Base-by-base conservation (phyloP, 2,888 invertebrate species). In the Tupiocoris notatus region DNA sequence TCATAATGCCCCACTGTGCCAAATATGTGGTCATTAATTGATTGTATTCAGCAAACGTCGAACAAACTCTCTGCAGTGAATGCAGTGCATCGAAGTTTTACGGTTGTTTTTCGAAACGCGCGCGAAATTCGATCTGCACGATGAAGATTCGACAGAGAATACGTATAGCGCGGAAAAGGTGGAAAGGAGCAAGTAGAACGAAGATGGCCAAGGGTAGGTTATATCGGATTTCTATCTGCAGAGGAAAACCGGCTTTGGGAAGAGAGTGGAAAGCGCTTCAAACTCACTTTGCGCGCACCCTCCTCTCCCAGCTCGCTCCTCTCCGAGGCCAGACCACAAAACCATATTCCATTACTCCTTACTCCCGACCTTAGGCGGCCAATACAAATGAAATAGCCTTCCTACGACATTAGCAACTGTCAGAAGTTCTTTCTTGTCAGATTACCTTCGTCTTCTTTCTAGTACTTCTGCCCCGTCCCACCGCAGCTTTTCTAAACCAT, bases 351-450 rank as follows among this genome's bases (percentile, higher is more conserved):
- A 25, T 54, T 68, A 17, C 70, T 59, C 59, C 39, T 39, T 39
- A 39, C 39, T n/a, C 6, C 59, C 39, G 54, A 73, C 73, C 73
- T 63, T 58, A 59, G 9, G 65, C 58, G 73, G 73, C 75, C 75
- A 75, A 75, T 75, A 75, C 75, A 75, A 75, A 75, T 65, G 75
- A 75, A 75, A 75, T 75, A 75, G 65, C 75, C 75, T 64, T 75
- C 75, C 56, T 65, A 66, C 68, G 76, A 76, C 76, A 76, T 76
- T 76, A 76, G 63, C 76, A 76, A 76, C 76, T 76, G 76, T 76
- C 76, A 76, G 75, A 75, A 64, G 68, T 76, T 76, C 67, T 68
- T 76, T 67, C 76, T 68, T 76, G 76, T 76, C 76, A 76, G 67
- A 76, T 76, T 76, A 76, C 63, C 56, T 58, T 39, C 39, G 39